phyloP scores from a whole-genome alignment of 2,113 vertebrate species.

The Passer montanus region DNA sequence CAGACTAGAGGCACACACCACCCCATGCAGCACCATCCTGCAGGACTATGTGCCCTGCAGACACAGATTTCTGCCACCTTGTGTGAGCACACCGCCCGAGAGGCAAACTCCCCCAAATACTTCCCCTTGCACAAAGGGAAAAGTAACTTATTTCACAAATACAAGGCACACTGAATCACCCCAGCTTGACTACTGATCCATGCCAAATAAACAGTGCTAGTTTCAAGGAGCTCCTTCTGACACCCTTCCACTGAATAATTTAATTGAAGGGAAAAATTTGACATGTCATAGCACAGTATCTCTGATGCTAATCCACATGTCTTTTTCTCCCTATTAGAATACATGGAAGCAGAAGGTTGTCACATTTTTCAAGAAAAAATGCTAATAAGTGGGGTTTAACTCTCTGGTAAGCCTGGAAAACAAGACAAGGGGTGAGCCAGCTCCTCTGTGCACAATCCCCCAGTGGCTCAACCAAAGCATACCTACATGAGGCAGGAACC shows the following conservation, averaged over 20 bases:
- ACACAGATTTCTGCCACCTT: neutral
- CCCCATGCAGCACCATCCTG: rapidly evolving
- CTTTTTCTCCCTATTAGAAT: neutral
- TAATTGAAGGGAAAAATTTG: neutral
- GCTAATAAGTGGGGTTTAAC: neutral
- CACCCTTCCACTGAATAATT: neutral
- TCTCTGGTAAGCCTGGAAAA: neutral
- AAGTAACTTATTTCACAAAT: neutral
- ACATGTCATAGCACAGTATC: neutral
- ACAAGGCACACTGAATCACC: neutral
- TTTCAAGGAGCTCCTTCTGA: neutral
- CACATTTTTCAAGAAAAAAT: slow-evolving; percentile 11
- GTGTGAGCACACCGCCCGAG: neutral
- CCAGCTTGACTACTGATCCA: neutral
- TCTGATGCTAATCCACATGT: neutral
- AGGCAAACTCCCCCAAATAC: neutral
- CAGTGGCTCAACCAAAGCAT: neutral
- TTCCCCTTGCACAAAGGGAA: neutral
- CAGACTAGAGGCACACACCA: neutral
- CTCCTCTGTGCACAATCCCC: neutral
- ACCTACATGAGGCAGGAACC: neutral
- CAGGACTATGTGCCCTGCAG: neutral
- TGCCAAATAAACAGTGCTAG: neutral
- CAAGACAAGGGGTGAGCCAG: neutral
- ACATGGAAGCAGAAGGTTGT: neutral